phyloP scores from a whole-genome alignment of 2,797 vertebrate species.

The Oreochromis mossambicus region DNA sequence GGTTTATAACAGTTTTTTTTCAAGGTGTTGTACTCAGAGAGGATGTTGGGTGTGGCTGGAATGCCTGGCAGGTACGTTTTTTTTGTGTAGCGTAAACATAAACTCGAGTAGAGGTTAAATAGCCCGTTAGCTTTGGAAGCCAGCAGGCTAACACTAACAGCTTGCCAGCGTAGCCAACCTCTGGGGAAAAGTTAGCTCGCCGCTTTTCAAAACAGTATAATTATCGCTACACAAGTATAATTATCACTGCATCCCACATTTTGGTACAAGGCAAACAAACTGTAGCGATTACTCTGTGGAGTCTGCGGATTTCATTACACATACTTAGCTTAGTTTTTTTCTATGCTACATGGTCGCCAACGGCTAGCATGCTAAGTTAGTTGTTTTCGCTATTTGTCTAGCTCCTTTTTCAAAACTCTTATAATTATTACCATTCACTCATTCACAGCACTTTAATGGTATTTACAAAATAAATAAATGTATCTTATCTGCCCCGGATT shows the following conservation, averaged over 20 bases:
- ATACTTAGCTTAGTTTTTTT: not conserved
- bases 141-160: conserved; percentile 32
- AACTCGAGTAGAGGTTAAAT: not conserved
- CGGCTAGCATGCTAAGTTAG: conserved; percentile 11
- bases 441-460: not conserved
- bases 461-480: not conserved
- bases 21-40: conserved; percentile 1
- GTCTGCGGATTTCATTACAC: not conserved
- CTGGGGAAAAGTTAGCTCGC: not conserved
- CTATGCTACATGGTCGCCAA: not conserved
- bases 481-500: not conserved
- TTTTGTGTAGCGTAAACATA: not conserved
- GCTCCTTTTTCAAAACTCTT: not conserved
- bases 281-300: not conserved
- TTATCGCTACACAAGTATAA: not conserved
- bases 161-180: not conserved
- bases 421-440: not conserved
- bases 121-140: not conserved
- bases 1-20: not conserved
- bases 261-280: not conserved
- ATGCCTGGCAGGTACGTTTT: conserved; percentile 77
- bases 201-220: not conserved
- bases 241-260: not conserved
- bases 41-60: conserved; percentile 76
- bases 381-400: not conserved